These are phyloP conservation scores for Enoplosus armatus DNA, from an alignment of 2,797 vertebrate species.

Conservation along the genomic window DNA sequence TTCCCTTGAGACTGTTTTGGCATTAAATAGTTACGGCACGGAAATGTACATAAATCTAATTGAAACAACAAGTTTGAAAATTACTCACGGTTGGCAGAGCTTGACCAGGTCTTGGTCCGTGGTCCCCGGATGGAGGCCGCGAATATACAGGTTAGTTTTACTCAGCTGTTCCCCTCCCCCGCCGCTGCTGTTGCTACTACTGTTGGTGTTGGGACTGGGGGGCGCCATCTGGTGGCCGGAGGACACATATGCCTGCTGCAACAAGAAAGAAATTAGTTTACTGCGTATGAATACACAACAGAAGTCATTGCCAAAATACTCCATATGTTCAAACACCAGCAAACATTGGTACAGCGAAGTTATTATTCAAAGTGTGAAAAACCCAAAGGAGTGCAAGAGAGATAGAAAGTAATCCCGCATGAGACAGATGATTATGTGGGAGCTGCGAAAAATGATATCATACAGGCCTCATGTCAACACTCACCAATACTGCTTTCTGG, in stretches of 20 bases:
- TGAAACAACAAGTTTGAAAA: neutral
- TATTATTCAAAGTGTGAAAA: constrained; percentile 26
- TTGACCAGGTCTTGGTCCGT: constrained; percentile 97
- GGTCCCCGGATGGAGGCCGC: constrained; percentile 93
- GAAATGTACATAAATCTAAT: no score
- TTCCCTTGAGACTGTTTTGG: neutral
- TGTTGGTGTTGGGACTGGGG: constrained; percentile 91
- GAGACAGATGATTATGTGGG: constrained; percentile 67
- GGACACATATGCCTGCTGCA: constrained; percentile 92
- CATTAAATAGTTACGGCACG: neutral
- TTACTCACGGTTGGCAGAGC: constrained; percentile 95
- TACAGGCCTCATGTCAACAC: constrained; percentile 78
- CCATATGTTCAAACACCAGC: neutral
- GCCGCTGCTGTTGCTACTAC: constrained; percentile 85
- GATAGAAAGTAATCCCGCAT: constrained; percentile 48
- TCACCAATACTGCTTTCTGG: constrained; percentile 77
- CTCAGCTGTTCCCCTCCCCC: constrained; percentile 92
- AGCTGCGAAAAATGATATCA: constrained; percentile 78
- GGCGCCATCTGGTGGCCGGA: constrained; percentile 93
- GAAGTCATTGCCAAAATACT: neutral
- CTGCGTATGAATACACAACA: neutral
- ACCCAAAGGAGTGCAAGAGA: constrained; percentile 19
- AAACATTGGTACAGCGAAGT: neutral
- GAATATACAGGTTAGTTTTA: constrained; percentile 96
- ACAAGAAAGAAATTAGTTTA: constrained; percentile 45